phyloP scores from a whole-genome alignment of 2,888 invertebrate species.

The Athalia cordata region DNA sequence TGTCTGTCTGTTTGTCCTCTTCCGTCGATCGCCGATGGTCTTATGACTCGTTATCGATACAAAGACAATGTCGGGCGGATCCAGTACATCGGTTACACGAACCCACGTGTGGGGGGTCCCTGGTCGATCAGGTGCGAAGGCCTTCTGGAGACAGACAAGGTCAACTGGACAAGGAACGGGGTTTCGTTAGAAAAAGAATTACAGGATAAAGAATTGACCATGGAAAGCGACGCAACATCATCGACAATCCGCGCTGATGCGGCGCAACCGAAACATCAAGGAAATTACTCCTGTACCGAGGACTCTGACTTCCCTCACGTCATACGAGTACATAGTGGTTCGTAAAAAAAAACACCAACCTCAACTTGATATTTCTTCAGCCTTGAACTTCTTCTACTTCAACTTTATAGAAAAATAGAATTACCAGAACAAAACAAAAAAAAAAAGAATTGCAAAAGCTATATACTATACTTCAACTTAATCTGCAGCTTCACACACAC shows the following conservation, averaged over 20 bases:
- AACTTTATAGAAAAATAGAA: background rate
- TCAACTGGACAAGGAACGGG: slow-evolving; percentile 69
- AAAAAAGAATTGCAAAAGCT: background rate
- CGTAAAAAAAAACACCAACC: slow-evolving; percentile 12
- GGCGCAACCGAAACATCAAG: slow-evolving; percentile 61
- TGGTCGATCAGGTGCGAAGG: slow-evolving; percentile 67
- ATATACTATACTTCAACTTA: background rate
- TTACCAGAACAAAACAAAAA: background rate
- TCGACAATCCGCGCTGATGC: slow-evolving; percentile 53
- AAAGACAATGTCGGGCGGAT: background rate
- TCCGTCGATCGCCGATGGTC: background rate
- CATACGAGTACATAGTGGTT: slow-evolving; percentile 15
- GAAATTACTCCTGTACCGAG: slow-evolving; percentile 66
- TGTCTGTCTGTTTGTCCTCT: slow-evolving; percentile 23
- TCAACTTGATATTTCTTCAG: slow-evolving; percentile 1
- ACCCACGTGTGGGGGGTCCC: slow-evolving; percentile 61
- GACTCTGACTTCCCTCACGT: slow-evolving; percentile 30
- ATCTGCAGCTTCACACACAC: no score
- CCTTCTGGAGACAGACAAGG: slow-evolving; percentile 56
- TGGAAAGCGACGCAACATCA: slow-evolving; percentile 51
- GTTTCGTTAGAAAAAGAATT: slow-evolving; percentile 61
- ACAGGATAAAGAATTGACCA: slow-evolving; percentile 60
- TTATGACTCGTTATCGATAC: background rate
- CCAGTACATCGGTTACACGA: slow-evolving; percentile 58
- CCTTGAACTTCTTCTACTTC: background rate